phyloP scores from a whole-genome alignment of 1,140 invertebrate species.

The Drosophila obscura region DNA sequence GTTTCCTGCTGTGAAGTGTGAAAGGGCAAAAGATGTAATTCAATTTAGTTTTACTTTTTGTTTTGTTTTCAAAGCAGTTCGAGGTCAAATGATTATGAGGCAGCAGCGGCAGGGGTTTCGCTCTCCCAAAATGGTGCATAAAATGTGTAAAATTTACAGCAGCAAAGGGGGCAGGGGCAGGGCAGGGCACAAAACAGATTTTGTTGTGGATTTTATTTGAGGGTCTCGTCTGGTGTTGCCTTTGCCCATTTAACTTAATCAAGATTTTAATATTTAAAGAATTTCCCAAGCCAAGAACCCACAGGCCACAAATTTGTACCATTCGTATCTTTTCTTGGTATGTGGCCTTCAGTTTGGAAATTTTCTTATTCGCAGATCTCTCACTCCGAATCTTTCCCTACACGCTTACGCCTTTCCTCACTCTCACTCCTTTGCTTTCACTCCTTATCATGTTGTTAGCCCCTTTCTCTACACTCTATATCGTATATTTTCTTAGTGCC shows the following conservation, averaged over 20 bases:
- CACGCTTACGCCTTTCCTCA: conserved; percentile 2
- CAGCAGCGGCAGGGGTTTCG: conserved; percentile 8
- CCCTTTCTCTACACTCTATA: too few species aligned
- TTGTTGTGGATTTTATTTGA: conserved; percentile 26
- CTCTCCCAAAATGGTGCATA: conserved; percentile 64
- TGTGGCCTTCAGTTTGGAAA: too few species aligned
- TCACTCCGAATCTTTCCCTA: not conserved
- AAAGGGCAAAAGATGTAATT: conserved; percentile 55
- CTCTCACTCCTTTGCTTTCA: conserved; percentile 12
- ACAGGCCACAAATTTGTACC: conserved; percentile 50
- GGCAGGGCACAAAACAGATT: conserved; percentile 49
- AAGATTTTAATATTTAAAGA: conserved; percentile 83
- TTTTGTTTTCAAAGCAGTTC: too few species aligned
- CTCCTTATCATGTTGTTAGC: conserved; percentile 14
- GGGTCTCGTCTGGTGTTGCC: conserved; percentile 22
- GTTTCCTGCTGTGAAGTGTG: conserved; percentile 51
- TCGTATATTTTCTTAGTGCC: too few species aligned
- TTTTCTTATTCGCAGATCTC: too few species aligned
- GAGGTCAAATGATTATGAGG: too few species aligned
- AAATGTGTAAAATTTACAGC: conserved; percentile 61
- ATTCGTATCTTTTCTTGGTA: too few species aligned
- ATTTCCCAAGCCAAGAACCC: conserved; percentile 27
- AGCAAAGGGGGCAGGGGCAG: not conserved
- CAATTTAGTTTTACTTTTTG: conserved; percentile 27
- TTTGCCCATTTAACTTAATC: conserved; percentile 81